Conservation (phyloP, 2,797 vertebrate species). For the Cryptoblepharus egeriae region DNA sequence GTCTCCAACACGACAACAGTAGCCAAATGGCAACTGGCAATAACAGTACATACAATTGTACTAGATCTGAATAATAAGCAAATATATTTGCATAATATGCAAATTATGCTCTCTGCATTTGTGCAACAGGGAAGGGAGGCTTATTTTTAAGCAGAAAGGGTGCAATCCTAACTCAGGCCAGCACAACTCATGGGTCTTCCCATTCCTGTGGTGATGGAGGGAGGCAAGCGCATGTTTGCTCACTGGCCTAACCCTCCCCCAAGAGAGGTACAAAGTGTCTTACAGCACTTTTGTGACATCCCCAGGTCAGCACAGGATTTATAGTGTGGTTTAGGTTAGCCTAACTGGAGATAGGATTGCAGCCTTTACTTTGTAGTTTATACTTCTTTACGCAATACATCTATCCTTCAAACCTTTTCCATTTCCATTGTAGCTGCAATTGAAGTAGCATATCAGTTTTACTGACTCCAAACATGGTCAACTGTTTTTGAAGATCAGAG, state of each 20-base stretch:
- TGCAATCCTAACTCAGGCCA: too few species aligned
- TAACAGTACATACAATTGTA: neutral
- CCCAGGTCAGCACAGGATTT: too few species aligned
- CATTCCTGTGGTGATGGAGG: too few species aligned
- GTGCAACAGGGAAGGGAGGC: neutral
- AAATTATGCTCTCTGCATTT: neutral
- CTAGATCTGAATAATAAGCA: neutral
- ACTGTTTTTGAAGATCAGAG: conserved; percentile 28
- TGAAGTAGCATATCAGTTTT: conserved; percentile 29
- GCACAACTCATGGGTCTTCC: too few species aligned
- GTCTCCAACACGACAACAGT: too few species aligned
- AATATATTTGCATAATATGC: neutral
- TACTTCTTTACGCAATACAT: conserved; percentile 47
- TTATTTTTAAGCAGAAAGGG: too few species aligned
- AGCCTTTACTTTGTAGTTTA: conserved; percentile 56
- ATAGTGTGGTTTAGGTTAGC: too few species aligned
- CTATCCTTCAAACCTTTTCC: conserved; percentile 38
- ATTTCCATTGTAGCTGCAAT: conserved; percentile 39
- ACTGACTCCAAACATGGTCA: conserved; percentile 45
- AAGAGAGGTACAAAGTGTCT: too few species aligned
- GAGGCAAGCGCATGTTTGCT: too few species aligned
- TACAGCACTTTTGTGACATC: too few species aligned
- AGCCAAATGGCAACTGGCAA: neutral
- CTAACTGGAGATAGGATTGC: too few species aligned
- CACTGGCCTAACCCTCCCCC: too few species aligned